Base-by-base conservation (phyloP, 2,797 vertebrate species). In the Lates japonicus region DNA sequence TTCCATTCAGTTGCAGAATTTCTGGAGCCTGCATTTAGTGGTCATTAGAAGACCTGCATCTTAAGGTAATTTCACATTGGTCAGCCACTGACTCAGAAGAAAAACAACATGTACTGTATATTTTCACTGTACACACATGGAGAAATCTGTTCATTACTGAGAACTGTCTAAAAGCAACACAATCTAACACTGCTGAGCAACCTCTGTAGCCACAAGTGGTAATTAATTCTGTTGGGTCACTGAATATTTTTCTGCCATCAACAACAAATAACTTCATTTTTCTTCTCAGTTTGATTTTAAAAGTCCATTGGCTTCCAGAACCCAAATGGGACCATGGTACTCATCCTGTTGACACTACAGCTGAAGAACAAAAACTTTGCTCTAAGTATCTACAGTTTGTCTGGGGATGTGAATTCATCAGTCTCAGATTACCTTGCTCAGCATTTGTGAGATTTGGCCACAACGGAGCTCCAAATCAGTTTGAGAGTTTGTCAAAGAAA, bases 401-500 rank as follows among this genome's bases (percentile, higher is more conserved):
- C 42, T 8, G 19, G 54, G 17, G 54, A 73, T 78, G 57, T 72
- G 65, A 74, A 78, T 81, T 33, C 33, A 82, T 79, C 58, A 20
- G 20, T 67, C 68, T 86, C 51, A 42, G 37, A 60, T 33, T 64
- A 71, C 3, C 54, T 80, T 52, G 29, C 55, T 76, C 46, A 84
- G 84, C n/a, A 42, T 77, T 81, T 87, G 22, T 49, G 35, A 63
- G 62, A 76, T 62, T 48, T 83, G 42, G 44, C 75, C 46, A 70
- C 58, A 17, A 22, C 73, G 9, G 70, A 84, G 70, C 70, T 84
- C 81, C 51, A 59, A 70, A 84, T 71, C 64, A 61, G 69, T 60
- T 49, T 54, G 1, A 73, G 52, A 64, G 64, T 61, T 42, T 52
- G 2, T 67, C 39, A 63, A 59, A 16, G 55, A 74, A 70, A 42